A percentile compares a stretch with the other conserved stretches of the same genome.
Conservation (phyloP, 2,113 vertebrate genomes). For the Nipponia nippon region DNA sequence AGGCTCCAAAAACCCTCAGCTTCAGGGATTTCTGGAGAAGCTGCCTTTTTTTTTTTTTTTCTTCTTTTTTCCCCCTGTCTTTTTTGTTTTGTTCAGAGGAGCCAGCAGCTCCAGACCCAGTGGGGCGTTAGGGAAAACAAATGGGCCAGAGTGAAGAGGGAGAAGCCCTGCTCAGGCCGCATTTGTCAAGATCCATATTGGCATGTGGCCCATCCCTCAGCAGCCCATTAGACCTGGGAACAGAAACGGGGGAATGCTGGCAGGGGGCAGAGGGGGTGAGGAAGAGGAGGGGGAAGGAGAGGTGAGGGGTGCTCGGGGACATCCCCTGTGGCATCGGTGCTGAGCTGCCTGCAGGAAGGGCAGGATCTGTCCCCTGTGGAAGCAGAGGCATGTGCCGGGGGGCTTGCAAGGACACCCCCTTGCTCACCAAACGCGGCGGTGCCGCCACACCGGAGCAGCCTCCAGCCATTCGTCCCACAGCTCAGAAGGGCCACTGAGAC, state of each 20-base stretch:
- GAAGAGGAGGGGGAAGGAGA: neutral
- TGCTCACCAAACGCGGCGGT: neutral
- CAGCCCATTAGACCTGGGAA: neutral
- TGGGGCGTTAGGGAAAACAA: neutral
- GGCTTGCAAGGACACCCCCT: neutral
- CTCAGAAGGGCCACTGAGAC: neutral
- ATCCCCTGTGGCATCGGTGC: neutral
- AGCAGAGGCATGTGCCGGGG: rapidly evolving
- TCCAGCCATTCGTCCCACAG: neutral
- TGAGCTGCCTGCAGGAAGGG: neutral
- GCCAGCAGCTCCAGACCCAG: neutral
- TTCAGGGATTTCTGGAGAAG: neutral
- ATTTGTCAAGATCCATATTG: neutral
- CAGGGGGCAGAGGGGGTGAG: too few relatives aligned
- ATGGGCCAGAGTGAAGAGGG: neutral
- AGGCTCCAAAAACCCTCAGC: rapidly evolving
- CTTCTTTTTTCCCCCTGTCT: neutral
- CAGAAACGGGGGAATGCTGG: rapidly evolving
- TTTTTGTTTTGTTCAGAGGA: neutral
- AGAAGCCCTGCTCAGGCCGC: neutral
- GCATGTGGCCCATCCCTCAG: neutral
- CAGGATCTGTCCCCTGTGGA: neutral
- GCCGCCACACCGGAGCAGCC: neutral
- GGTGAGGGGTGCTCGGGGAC: neutral
- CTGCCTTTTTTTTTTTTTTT: neutral